These are phyloP conservation scores for Syrista parreyssii DNA, from an alignment of 2,888 invertebrate species.

Conservation along the genomic window DNA sequence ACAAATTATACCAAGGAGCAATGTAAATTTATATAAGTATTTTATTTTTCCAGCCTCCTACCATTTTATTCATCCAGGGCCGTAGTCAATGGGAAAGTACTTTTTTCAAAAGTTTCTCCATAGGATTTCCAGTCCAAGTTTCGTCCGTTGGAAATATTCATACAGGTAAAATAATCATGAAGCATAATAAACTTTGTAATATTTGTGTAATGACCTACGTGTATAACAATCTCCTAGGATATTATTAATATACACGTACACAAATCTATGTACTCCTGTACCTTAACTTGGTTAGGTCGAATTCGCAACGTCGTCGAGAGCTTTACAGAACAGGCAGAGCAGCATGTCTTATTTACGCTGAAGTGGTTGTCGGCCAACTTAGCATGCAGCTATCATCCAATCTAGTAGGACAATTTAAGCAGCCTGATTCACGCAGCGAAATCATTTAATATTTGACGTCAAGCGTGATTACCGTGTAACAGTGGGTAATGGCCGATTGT, in stretches of 20 bases:
- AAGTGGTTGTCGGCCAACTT: constrained; percentile 61
- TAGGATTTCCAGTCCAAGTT: no score
- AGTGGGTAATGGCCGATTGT: constrained; percentile 49
- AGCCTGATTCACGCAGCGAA: constrained; percentile 60
- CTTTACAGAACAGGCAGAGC: constrained; percentile 13
- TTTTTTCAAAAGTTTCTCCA: no score
- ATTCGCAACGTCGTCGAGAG: no score
- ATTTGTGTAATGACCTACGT: no score
- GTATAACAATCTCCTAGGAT: no score
- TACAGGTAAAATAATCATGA: no score
- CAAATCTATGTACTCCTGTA: no score
- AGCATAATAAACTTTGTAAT: no score
- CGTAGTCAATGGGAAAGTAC: background rate
- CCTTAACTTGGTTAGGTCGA: no score
- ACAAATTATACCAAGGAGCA: background rate
- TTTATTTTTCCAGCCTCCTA: no score
- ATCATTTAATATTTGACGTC: constrained; percentile 62
- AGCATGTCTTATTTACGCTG: constrained; percentile 55
- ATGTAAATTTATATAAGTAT: background rate
- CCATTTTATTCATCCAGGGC: background rate
- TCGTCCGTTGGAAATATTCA: no score
- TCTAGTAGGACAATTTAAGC: constrained; percentile 58
- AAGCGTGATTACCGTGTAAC: constrained; percentile 58
- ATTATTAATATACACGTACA: no score
- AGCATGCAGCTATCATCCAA: constrained; percentile 57